These are phyloP conservation scores for Asobara japonica DNA, from an alignment of 1,140 invertebrate species.

Conservation along the genomic window DNA sequence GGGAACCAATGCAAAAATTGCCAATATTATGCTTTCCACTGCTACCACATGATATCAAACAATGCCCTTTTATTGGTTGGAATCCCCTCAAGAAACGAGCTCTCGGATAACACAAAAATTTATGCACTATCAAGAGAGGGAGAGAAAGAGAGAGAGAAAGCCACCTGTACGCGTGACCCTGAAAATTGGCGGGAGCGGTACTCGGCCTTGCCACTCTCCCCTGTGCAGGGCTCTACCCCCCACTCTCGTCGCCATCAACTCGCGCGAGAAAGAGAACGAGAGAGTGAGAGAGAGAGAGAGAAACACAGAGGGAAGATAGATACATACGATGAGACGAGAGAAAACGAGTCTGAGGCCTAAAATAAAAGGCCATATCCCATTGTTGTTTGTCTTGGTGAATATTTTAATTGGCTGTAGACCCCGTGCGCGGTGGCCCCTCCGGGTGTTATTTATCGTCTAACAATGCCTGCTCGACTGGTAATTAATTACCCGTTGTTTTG, in stretches of 20 bases:
- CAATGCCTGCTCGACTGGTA: slow-evolving; percentile 63
- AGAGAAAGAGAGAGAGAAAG: background rate
- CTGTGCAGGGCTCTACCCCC: background rate
- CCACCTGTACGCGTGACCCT: slow-evolving; percentile 4
- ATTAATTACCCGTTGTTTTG: slow-evolving; percentile 62
- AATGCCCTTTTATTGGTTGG: no score
- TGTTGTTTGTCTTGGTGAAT: slow-evolving; percentile 67
- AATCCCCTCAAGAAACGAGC: no score
- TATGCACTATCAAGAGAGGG: no score
- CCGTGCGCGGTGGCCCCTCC: slow-evolving; percentile 26
- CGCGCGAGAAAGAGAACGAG: slow-evolving; percentile 17
- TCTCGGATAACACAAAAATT: no score
- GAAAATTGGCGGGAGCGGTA: background rate
- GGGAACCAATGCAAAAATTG: no score
- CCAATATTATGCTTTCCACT: no score
- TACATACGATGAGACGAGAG: background rate
- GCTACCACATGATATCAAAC: no score
- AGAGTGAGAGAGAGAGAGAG: slow-evolving; percentile 20
- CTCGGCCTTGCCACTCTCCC: slow-evolving; percentile 2
- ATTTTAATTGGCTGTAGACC: slow-evolving; percentile 64
- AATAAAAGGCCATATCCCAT: slow-evolving; percentile 41
- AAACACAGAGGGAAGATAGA: background rate
- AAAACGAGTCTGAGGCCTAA: slow-evolving; percentile 16
- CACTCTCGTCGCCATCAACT: background rate
- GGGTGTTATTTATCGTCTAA: slow-evolving; percentile 65